Evolutionary conservation across 2,797 vertebrate species (phyloP), one percentile per base, ranked within the genome.

Genomic region (Mormyrops attenuatus): DNA sequence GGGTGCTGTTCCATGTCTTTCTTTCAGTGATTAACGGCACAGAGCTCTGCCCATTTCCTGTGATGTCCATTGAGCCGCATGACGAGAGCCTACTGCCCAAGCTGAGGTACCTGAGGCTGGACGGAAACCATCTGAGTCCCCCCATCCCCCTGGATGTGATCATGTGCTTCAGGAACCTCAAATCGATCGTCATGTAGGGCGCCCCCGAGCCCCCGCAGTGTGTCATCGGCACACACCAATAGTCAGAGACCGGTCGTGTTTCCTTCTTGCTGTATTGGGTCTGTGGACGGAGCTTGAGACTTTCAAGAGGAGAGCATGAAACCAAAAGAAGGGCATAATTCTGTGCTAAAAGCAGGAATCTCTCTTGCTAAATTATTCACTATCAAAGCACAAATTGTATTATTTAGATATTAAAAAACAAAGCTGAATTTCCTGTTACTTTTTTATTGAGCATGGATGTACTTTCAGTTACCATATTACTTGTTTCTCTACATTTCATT

Each of bases 101-200:
- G 90, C 96, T 99, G 88, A 97, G 98, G 90, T 99, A 99, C 94
- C 96, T 99, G 93, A 95, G 98, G 89, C 94, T 99, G 94, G 98
- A 99, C 0, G 98, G 98, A 85, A 99, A 99, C 91, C 96, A 97
- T 50, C 95, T 99, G 93, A 97, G 95, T 88, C 97, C 97, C 0
- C 98, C 98, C 30, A 96, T 99, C 89, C 98, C 98, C 0, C 50
- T 98, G 94, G 98, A 99, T 90, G 95, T 99, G 92, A 97, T 99
- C 95, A 97, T 98, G 97, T 99, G 98, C 90, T 99, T 99, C 95
- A 97, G 98, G 90, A 96, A 97, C 91, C 97, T 99, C 88, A 96
- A 97, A 89, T 97, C 98, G 0, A 96, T 99, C 89, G 94, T 98
- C 91, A 97, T 99, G 93, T 99, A 98, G 94, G 87, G 87, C 66